Conservation (phyloP, 2,888 invertebrate genomes). For the Tiliacea citrago region DNA sequence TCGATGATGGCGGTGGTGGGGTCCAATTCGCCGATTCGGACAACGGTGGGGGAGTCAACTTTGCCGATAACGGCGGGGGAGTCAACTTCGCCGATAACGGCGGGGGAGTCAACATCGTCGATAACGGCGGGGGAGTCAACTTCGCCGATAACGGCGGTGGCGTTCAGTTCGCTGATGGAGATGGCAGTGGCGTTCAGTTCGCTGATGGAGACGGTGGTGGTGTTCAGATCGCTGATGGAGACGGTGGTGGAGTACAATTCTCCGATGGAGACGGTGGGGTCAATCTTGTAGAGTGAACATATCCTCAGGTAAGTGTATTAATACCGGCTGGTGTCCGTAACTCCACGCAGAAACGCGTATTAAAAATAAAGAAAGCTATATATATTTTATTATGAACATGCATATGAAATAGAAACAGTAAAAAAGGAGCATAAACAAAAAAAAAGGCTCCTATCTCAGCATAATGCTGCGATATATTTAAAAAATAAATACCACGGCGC, state of each 20-base stretch:
- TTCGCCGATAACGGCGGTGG: background rate
- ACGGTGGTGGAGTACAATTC: conserved; percentile 15
- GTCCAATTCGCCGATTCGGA: conserved; percentile 10
- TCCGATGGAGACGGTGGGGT: conserved; percentile 9
- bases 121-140: conserved; percentile 11
- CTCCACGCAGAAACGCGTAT: no score
- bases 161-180: background rate
- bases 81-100: background rate
- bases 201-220: conserved; percentile 10
- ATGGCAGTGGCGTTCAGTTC: background rate
- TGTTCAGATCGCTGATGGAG: conserved; percentile 4
- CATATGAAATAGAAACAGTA: no score
- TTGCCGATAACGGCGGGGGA: background rate
- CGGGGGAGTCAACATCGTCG: conserved; percentile 8
- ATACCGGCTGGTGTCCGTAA: no score
- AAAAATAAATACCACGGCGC: no score
- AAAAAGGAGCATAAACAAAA: no score
- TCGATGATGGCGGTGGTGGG: conserved; percentile 26
- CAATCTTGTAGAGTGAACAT: background rate
- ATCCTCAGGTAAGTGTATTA: conserved; percentile 5
- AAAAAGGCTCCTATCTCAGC: no score
- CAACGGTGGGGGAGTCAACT: no score
- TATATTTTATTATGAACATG: no score
- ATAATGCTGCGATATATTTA: no score
- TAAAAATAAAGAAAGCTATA: no score